Base-by-base conservation (phyloP, 53 echinoderm and acorn worm genomes). In the Henricia sp. region DNA sequence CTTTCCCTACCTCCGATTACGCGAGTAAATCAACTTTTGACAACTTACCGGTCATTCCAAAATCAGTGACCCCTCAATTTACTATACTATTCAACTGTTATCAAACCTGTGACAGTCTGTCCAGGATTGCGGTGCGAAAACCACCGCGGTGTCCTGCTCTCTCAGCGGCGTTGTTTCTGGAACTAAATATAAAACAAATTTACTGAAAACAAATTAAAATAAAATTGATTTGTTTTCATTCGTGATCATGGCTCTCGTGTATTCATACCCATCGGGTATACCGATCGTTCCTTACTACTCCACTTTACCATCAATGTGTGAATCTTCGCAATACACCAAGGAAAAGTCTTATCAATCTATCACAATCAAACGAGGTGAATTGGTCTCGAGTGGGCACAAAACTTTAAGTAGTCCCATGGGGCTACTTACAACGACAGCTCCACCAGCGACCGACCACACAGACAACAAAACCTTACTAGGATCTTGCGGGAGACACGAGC, bases 231-330 rank as follows among this genome's bases (percentile, higher is more conserved):
- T n/a, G n/a, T n/a, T n/a, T n/a, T n/a, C n/a, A n/a, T n/a, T 17
- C 19, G 19, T 9, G 24, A 38, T 28, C 13, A 76, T 76, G 57
- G 30, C 76, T 27, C 57, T 76, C 57, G 59, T 76, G 76, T 76
- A 76, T 26, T 58, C 59, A 59, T 76, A 76, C 33, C 59, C 62
- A 32, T 28, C 76, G 5, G 76, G 76, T 27, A 6, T 76, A 26
- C 76, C 76, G 3, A 12, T 76, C 25, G 37, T 58, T 14, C 76
- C 57, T 17, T 76, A 76, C 26, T 76, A 39, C 37, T 24, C 73
- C 26, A 19, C n/a, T 25, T 19, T 57, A 8, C 39, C 76, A 28
- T 55, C 76, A 26, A 20, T 9, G 24, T 58, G 27, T 59, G 76
- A 39, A 39, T 27, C 76, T 76, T n/a, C 76, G 16, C 76, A 59